A percentile compares a stretch with the other conserved stretches of the same genome.
phyloP scores from a whole-genome alignment of 2,888 invertebrate species.

The Microplitis manilae region DNA sequence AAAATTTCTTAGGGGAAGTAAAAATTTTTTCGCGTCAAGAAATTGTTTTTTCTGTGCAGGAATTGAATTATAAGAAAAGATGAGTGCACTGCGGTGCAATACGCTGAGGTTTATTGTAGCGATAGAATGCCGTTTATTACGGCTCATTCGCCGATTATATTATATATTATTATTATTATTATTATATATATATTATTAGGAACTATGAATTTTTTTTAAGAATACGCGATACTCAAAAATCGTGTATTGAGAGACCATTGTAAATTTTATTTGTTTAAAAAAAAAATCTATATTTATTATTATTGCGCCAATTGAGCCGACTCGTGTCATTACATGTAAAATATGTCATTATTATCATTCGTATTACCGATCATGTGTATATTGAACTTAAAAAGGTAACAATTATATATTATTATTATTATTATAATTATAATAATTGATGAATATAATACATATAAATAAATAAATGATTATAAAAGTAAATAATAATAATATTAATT shows the following conservation, averaged over 20 bases:
- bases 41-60: not conserved
- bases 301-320: conserved; percentile 63
- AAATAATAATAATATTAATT: not conserved
- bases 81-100: conserved; percentile 48
- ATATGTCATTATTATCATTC: conserved; percentile 70
- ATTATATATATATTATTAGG: not conserved
- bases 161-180: conserved; percentile 22
- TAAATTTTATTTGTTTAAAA: conserved; percentile 68
- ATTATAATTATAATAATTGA: conserved; percentile 54
- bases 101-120: conserved; percentile 46
- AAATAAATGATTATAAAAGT: conserved; percentile 23
- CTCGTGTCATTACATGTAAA: conserved; percentile 70
- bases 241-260: conserved; percentile 61
- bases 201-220: not conserved
- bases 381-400: conserved; percentile 56
- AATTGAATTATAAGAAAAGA: conserved; percentile 35
- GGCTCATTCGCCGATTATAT: conserved; percentile 7
- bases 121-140: conserved; percentile 35
- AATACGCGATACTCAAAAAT: conserved; percentile 6
- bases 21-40: no score
- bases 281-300: conserved; percentile 62
- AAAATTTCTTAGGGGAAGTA: no score
- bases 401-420: conserved; percentile 46
- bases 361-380: conserved; percentile 69
- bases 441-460: conserved; percentile 42